Percentiles rank a stretch among this genome's conserved stretches.
Conservation (phyloP, 1,140 invertebrate species). For the Tetranychus urticae region DNA sequence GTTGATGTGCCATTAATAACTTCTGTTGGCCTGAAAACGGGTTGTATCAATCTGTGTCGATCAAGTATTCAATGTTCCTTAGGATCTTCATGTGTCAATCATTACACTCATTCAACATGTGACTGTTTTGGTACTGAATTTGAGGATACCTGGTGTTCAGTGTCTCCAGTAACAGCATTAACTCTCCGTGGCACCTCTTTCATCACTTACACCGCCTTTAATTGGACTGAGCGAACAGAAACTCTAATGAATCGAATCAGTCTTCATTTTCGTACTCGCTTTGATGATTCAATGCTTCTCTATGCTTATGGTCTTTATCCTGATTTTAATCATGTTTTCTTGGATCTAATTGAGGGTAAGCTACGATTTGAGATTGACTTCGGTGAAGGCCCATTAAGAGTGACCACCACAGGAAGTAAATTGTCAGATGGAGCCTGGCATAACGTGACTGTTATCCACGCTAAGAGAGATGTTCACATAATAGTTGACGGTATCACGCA, state of each 20-base stretch:
- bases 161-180: conserved; percentile 50
- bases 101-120: conserved; percentile 57
- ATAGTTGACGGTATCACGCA: conserved; percentile 31
- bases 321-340: conserved; percentile 51
- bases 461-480: conserved; percentile 40
- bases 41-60: conserved; percentile 34
- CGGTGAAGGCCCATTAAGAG: conserved; percentile 35
- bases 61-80: conserved; percentile 55
- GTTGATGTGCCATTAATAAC: conserved; percentile 53
- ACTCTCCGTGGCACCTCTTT: conserved; percentile 71
- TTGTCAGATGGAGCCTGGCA: conserved; percentile 48
- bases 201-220: conserved; percentile 70
- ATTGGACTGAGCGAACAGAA: conserved; percentile 70
- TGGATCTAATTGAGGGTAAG: conserved; percentile 47
- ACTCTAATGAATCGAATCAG: conserved; percentile 61
- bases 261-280: conserved; percentile 51
- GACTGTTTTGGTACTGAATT: conserved; percentile 75
- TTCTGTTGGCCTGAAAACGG: conserved; percentile 24
- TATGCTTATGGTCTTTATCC: conserved; percentile 25
- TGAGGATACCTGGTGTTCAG: conserved; percentile 53
- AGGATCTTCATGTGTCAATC: conserved; percentile 59
- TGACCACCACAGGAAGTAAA: conserved; percentile 9
- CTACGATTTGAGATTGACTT: conserved; percentile 58
- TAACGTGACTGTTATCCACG: conserved; percentile 61
- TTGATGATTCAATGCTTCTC: conserved; percentile 1